Evolutionary conservation across 2,888 invertebrate genomes (phyloP).

Genomic region (Melieria crassipennis): DNA sequence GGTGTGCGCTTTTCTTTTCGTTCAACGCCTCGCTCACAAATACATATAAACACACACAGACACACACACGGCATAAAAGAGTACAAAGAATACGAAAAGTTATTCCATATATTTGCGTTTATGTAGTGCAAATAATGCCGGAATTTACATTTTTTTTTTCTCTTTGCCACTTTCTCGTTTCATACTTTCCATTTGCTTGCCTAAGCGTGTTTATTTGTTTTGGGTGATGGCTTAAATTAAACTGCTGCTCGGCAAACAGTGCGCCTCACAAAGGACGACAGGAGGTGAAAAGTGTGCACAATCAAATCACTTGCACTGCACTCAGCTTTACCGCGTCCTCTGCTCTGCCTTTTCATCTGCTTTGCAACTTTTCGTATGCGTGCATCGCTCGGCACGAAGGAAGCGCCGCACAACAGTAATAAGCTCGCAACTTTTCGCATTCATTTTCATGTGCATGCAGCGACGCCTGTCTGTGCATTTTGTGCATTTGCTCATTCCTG

Average conservation of each 20-base stretch:
- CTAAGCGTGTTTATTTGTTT: constrained; percentile 40
- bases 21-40: no score
- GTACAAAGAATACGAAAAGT: no score
- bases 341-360: background rate
- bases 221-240: constrained; percentile 21
- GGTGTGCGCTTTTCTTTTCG: no score
- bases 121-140: no score
- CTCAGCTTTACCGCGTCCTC: background rate
- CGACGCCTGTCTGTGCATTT: constrained; percentile 6
- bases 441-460: constrained; percentile 32
- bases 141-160: constrained; percentile 18
- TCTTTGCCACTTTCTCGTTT: constrained; percentile 8
- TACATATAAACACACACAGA: background rate
- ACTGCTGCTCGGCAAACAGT: constrained; percentile 7
- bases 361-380: background rate
- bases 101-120: no score
- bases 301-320: constrained; percentile 18
- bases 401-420: background rate
- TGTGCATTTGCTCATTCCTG: constrained; percentile 48
- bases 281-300: background rate
- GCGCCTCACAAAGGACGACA: background rate
- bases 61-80: background rate
- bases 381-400: no score
- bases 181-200: constrained; percentile 38
- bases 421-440: constrained; percentile 26